Evolutionary conservation across 2,888 invertebrate species (phyloP), one percentile per base, ranked within the genome.

Genomic region (Hololepta plana): DNA sequence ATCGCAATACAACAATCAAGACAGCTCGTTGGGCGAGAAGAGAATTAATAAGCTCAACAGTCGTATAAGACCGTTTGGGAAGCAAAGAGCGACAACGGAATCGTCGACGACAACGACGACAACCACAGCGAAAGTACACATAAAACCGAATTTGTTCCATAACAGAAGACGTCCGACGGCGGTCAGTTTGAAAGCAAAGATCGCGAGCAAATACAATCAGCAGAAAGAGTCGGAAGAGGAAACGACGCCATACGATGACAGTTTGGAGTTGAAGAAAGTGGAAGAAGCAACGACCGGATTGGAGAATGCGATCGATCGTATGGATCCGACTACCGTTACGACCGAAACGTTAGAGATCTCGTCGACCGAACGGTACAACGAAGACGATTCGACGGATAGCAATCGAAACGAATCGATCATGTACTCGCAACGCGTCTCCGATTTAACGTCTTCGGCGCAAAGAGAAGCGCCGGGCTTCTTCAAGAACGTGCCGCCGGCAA

Each of bases 401-500:
- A 29, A 44, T 26, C 47, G 44, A 31, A 42, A 45, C 23, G 60
- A 61, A 12, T 52, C 59, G 20, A 59, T 61, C 24, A 59, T 64
- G 32, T 62, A 65, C 39, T 71, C 73, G 0, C 70, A 72, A 45
- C 58, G 72, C 36, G 73, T 77, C 1, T 74, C 76, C 3, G 75
- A 76, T 44, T 50, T 79, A 28, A 77, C 77, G 3, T 62, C 73
- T 28, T 74, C 76, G 1, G 71, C 73, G 1, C 72, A 74, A 36
- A 72, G 72, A 35, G 67, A 74, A 30, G 70, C 67, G n/a, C 69
- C 72, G 0, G 72, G 73, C 3, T 59, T 70, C 55, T 74, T 74
- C 45, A 75, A 74, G 48, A 66, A 70, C 1, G 65, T 74, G 0
- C 62, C 71, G 2, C 57, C 62, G 0, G 59, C 59, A 27, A 71